Conservation (phyloP, 1,140 invertebrate species). For the Lethocerus indicus region DNA sequence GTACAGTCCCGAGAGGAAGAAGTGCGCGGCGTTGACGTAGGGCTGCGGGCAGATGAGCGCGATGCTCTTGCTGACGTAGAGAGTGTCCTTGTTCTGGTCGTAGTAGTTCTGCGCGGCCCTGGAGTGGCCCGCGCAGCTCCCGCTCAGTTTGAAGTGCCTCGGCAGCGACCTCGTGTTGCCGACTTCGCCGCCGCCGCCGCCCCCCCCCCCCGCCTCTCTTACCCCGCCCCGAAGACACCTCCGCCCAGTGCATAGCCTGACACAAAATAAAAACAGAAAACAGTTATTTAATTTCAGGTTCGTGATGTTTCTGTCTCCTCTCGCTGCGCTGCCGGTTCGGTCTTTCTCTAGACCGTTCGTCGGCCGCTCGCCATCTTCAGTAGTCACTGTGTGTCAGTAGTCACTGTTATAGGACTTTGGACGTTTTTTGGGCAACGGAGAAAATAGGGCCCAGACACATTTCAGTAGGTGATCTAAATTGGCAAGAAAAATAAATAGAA, state of each 20-base stretch:
- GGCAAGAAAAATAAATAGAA: no score
- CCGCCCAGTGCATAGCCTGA: constrained; percentile 79
- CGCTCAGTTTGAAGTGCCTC: constrained; percentile 70
- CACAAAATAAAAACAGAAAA: constrained; percentile 14
- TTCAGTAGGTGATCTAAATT: no score
- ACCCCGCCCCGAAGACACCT: constrained; percentile 53
- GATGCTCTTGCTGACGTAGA: constrained; percentile 91
- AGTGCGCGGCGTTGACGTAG: constrained; percentile 67
- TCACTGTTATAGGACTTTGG: no score
- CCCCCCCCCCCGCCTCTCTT: constrained; percentile 6
- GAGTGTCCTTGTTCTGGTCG: constrained; percentile 80
- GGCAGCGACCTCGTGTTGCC: constrained; percentile 60
- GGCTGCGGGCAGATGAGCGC: constrained; percentile 78
- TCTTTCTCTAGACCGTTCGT: no score
- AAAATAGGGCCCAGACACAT: no score
- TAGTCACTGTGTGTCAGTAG: no score
- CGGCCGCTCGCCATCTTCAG: no score
- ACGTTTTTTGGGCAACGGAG: no score
- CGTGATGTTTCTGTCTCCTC: no score
- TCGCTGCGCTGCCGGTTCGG: no score
- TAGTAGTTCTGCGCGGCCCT: constrained; percentile 65
- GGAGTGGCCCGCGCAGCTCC: constrained; percentile 50
- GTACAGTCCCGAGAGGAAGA: constrained; percentile 75
- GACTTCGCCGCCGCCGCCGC: constrained; percentile 12
- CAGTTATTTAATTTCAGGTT: no score